These are phyloP conservation scores for Parauchenoglanis ngamensis DNA, from an alignment of 2,797 vertebrate genomes.

Conservation along the genomic window DNA sequence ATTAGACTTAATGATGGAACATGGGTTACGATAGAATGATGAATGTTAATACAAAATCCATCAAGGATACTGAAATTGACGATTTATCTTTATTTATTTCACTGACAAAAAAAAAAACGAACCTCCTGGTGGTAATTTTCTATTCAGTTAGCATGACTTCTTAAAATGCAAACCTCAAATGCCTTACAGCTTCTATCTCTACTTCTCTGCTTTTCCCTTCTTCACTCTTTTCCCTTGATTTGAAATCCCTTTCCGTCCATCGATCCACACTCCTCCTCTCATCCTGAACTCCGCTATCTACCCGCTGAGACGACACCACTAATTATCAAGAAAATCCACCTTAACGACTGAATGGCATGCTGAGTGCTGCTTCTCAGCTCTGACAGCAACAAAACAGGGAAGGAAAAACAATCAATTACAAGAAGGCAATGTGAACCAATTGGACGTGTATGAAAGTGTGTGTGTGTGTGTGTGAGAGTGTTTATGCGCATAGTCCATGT, in stretches of 20 bases:
- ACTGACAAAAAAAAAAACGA: background rate
- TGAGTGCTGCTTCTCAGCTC: conserved; percentile 23
- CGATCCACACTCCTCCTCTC: conserved; percentile 45
- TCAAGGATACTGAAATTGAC: background rate
- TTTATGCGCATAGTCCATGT: background rate
- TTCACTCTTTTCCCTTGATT: background rate
- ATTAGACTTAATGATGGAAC: background rate
- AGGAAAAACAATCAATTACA: conserved; percentile 37
- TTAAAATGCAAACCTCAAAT: background rate
- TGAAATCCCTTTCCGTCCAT: background rate
- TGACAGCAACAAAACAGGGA: conserved; percentile 1
- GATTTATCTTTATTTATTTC: background rate
- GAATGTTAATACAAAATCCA: background rate
- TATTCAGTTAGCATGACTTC: background rate
- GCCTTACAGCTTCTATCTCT: conserved; percentile 6
- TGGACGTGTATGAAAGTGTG: background rate
- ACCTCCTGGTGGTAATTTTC: background rate
- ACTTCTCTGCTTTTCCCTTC: conserved; percentile 47
- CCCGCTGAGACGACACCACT: conserved; percentile 31
- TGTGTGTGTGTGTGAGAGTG: background rate
- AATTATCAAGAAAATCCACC: conserved; percentile 36
- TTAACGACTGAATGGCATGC: conserved; percentile 29
- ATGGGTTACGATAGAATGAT: background rate
- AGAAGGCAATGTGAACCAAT: background rate
- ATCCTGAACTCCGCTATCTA: background rate